Base-by-base conservation (phyloP, 2,888 invertebrate genomes). In the Pseudanteris insignis region DNA sequence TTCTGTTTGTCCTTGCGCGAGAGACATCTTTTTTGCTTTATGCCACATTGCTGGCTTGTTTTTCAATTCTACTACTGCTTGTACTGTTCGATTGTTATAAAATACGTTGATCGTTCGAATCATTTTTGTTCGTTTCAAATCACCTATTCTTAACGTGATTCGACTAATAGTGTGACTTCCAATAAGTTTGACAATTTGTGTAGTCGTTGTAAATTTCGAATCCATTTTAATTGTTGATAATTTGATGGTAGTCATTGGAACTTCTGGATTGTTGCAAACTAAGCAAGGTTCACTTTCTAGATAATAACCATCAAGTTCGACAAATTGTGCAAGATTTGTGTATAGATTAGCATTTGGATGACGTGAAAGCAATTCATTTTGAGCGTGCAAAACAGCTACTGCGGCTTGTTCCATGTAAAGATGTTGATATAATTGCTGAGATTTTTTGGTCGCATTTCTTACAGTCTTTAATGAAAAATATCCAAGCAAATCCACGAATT, bases 181-280 rank as follows among this genome's bases (percentile, higher is more conserved):
- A 29, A 95, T 89, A 65, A 99, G 83, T 81, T 98, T 98, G 40
- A 97, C 94, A 64, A 98, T 96, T 83, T 97, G 97, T 1, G 96
- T 96, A 6, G 94, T 96, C 1, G 97, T 96, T 2, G 98, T 98
- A 81, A 95, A 99, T 82, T 97, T 95, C 1, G 96, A 95, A 83
- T 98, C 98, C 57, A 90, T 90, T 83, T 96, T 96, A 58, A 97
- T 92, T 0, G 95, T 90, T 0, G 94, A 92, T 47, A 97, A 82
- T 79, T 97, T 97, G 67, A 95, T 92, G 46, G 90, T 92, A 0
- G 91, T 85, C 85, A 94, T 90, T 0, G 96, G 89, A 10, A 96
- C 91, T 81, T 98, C 97, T 0, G 96, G 96, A 82, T 96, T 96
- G 81, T 97, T 97, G 81, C 98, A 98, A 0, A 97, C 96, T 50